Base-by-base conservation (phyloP, 2,888 invertebrate genomes). In the Neoitamus cyanurus region DNA sequence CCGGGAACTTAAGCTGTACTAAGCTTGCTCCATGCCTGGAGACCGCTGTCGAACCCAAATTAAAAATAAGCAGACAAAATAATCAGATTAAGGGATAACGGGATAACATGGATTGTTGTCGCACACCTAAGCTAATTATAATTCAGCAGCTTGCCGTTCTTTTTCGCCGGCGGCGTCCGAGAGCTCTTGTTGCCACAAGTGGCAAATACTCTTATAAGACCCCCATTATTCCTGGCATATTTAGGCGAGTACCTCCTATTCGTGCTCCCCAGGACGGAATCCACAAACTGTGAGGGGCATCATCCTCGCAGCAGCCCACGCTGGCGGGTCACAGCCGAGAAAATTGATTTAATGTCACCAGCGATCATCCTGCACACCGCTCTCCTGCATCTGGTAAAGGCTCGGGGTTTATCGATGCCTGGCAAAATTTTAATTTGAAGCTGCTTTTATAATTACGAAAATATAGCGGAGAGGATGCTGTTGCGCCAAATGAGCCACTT, bases 61-160 rank as follows among this genome's bases (percentile, higher is more conserved):
- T 73, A 36, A 73, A 73, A 34, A 37, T 73, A 73, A 73, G 36
- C 36, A 73, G 20, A 15, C 36, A 73, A 34, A 34, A 73, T 70
- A 31, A 73, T 34, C 36, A 73, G 73, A 36, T 73, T 20, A 73
- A 73, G 20, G 20, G 36, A 73, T 34, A 36, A 36, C 15, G 11
- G 36, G 73, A 73, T 73, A 34, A 73, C 36, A 20, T 36, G 73
- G 15, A 36, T 73, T 73, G 31, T 73, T 73, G 34, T 73, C 73
- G 20, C 73, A 34, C 73, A 73, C 73, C 73, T 73, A 34, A 36
- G 34, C 73, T 73, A 73, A 73, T 73, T 73, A 73, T 73, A 73
- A 73, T 73, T 34, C 73, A 73, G 58, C 7, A 25, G 7, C 58
- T 58, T 58, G 1, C 15, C 20, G 58, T 58, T 58, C n/a, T n/a